phyloP scores from a whole-genome alignment of 2,113 vertebrate species.

The Irena cyanogastra region DNA sequence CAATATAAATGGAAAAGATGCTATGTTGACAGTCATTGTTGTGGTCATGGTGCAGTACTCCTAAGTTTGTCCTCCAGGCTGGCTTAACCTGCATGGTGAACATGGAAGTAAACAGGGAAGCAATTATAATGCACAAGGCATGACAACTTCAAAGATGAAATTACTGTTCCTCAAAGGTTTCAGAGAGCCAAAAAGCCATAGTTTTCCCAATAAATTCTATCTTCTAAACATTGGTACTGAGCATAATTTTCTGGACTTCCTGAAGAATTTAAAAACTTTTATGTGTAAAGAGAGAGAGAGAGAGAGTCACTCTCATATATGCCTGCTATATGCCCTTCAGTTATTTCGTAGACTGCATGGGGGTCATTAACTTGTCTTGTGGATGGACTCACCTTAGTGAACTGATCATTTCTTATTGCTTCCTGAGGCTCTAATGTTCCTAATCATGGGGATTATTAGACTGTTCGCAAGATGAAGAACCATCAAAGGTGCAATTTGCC shows the following conservation, averaged over 20 bases:
- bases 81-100: not conserved
- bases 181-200: accelerated
- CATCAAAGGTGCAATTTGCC: not conserved
- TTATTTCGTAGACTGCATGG: not conserved
- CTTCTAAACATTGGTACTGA: not conserved
- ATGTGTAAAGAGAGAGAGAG: not conserved
- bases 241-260: not conserved
- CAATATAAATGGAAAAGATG: not conserved
- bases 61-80: not conserved
- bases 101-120: not conserved
- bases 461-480: not conserved
- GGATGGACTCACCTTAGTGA: not conserved
- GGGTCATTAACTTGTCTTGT: not conserved
- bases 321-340: not conserved
- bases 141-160: not conserved
- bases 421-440: not conserved
- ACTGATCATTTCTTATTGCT: not conserved
- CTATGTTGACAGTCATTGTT: not conserved
- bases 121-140: not conserved
- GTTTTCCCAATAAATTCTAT: not conserved
- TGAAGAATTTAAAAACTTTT: not conserved
- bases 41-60: not conserved
- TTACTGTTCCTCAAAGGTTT: not conserved
- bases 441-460: not conserved
- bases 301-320: not conserved